Evolutionary conservation across 2,888 invertebrate genomes (phyloP).

Genomic region (Trachelus tabidus): DNA sequence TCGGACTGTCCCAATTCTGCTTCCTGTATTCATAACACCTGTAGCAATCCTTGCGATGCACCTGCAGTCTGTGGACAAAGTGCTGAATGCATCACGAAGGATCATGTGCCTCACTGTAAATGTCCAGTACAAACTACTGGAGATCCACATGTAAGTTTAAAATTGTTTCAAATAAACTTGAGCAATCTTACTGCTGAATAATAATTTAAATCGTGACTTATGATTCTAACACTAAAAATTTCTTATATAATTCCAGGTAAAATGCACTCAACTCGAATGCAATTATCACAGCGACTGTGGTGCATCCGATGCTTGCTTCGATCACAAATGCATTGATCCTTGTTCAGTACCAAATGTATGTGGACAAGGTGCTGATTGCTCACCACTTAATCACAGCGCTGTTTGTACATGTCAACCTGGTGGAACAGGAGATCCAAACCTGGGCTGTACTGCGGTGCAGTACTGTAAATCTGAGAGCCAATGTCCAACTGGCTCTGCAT

Average conservation of each 20-base stretch:
- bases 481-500: conserved; percentile 86
- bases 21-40: conserved; percentile 79
- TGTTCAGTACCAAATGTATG: conserved; percentile 86
- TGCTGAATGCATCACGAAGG: conserved; percentile 78
- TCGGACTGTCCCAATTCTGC: conserved; percentile 83
- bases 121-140: conserved; percentile 82
- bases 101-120: conserved; percentile 79
- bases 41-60: conserved; percentile 81
- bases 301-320: conserved; percentile 78
- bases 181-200: background rate
- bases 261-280: conserved; percentile 82
- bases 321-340: conserved; percentile 84
- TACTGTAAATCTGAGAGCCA: conserved; percentile 84
- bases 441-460: conserved; percentile 86
- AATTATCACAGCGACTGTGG: conserved; percentile 82
- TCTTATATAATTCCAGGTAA: conserved; percentile 53
- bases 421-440: conserved; percentile 85
- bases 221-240: background rate
- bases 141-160: conserved; percentile 71
- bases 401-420: conserved; percentile 87
- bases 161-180: background rate
- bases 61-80: conserved; percentile 77
- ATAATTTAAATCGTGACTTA: background rate
- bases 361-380: conserved; percentile 82
- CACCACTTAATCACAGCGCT: conserved; percentile 81